A percentile compares a stretch with the other conserved stretches of the same genome.
phyloP scores from a whole-genome alignment of 2,797 vertebrate species.

The Coregonus sp. region DNA sequence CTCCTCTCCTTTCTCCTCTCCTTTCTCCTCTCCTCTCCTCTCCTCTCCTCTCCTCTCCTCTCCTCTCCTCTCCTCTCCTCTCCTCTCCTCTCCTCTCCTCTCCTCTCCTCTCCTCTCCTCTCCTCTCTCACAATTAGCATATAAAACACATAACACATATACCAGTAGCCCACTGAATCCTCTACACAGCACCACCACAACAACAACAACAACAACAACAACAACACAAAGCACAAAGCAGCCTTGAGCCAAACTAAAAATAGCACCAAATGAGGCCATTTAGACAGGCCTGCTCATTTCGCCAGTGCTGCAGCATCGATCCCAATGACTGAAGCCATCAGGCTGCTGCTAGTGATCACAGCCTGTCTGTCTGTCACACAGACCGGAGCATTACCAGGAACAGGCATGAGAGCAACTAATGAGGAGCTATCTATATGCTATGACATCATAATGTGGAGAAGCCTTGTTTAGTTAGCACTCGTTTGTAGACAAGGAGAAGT shows the following conservation, averaged over 20 bases:
- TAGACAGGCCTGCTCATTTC: conserved; percentile 34
- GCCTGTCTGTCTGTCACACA: conserved; percentile 1
- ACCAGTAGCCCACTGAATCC: neutral
- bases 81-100: neutral
- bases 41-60: neutral
- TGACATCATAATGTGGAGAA: conserved; percentile 7
- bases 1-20: too few species aligned
- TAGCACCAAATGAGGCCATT: conserved; percentile 41
- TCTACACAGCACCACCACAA: neutral
- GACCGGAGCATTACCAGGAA: too few species aligned
- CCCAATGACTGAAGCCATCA: conserved; percentile 11
- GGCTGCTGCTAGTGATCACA: conserved; percentile 28
- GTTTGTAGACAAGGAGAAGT: conserved; percentile 11
- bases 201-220: too few species aligned
- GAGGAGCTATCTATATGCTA: conserved; percentile 12
- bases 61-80: neutral
- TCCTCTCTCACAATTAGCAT: neutral
- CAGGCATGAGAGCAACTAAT: conserved; percentile 16
- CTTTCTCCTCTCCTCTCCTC: neutral
- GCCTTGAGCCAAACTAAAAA: conserved; percentile 36
- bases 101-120: neutral
- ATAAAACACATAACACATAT: neutral
- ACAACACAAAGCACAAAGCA: too few species aligned
- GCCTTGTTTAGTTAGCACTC: neutral
- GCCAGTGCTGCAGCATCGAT: conserved; percentile 29